Evolutionary conservation across 1,140 invertebrate species (phyloP), one percentile per base, ranked within the genome.

Genomic region (Lepidostoma basale): DNA sequence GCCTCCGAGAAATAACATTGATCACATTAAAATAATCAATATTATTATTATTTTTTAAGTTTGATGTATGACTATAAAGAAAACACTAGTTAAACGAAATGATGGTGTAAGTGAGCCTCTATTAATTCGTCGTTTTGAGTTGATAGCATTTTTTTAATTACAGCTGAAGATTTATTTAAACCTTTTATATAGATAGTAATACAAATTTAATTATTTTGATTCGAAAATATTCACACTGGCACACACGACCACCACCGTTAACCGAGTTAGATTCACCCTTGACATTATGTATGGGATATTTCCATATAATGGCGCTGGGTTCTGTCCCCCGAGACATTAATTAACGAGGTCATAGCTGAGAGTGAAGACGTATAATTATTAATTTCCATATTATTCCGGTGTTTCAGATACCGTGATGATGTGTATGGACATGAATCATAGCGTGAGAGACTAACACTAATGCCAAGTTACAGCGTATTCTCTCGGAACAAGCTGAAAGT

Each of bases 301-400:
- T 22, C 44, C 6, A 12, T 47, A 47, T 47, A 20, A 47, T 47
- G 44, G 16, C 23, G 16, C 44, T 22, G 16, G 23, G 22, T 22
- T 22, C 20, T 22, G 20, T 47, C 44, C 22, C 20, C 20, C 3
- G 44, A 22, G 44, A 47, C 16, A 18, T 10, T 20, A 47, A 47
- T 47, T 47, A 47, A 47, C 44, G 44, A 47, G 44, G 44, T 47
- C 44, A 47, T 47, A 47, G 18, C 20, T 22, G 20, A 25, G 3
- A 47, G 44, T 47, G 44, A 47, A 47, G 44, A 47, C 44, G 20
- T 47, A 47, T 47, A 20, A 47, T 47, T 47, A 47, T 47, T 47
- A 47, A 47, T 47, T 20, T 22, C 44, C 44, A 47, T 47, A 47
- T 47, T 20, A 47, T 22, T 47, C 20, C 20, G 20, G 44, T 20